Percentiles rank a stretch among this genome's conserved stretches.
Evolutionary conservation across 1,140 invertebrate species (phyloP).

Genomic region (Zophobas atratus): DNA sequence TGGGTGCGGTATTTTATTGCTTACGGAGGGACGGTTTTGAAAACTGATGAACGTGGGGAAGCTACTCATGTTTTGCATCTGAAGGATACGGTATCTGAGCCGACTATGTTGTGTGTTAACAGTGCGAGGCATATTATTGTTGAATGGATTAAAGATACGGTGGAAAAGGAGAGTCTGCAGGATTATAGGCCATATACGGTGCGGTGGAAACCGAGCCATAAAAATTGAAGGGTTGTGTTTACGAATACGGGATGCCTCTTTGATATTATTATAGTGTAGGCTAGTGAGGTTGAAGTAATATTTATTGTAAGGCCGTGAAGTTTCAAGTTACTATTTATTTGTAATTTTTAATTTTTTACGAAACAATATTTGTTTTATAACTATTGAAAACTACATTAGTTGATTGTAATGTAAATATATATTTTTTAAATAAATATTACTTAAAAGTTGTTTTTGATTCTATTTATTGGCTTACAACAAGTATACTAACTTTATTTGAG

Average conservation of each 20-base stretch:
- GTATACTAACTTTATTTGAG: too few species aligned
- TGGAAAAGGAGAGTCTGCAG: conserved; percentile 67
- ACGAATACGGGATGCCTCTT: not conserved
- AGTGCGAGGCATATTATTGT: conserved; percentile 70
- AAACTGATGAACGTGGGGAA: conserved; percentile 65
- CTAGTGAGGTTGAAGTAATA: not conserved
- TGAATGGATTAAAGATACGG: conserved; percentile 71
- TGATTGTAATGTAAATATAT: too few species aligned
- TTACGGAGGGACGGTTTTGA: conserved; percentile 69
- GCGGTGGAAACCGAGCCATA: conserved; percentile 58
- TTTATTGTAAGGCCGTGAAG: not conserved
- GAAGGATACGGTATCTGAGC: conserved; percentile 64
- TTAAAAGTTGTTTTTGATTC: too few species aligned
- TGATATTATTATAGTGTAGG: not conserved
- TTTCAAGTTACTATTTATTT: too few species aligned
- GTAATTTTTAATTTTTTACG: too few species aligned
- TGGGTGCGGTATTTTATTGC: conserved; percentile 70
- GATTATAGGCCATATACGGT: conserved; percentile 68
- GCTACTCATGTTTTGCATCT: conserved; percentile 71
- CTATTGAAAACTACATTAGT: too few species aligned
- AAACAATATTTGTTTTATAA: too few species aligned
- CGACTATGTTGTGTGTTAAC: conserved; percentile 62
- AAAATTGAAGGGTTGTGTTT: conserved; percentile 9
- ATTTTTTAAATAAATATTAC: too few species aligned
- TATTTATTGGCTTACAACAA: too few species aligned